Evolutionary conservation across 2,113 vertebrate genomes (phyloP).

Genomic region (Chinchilla lanigera): DNA sequence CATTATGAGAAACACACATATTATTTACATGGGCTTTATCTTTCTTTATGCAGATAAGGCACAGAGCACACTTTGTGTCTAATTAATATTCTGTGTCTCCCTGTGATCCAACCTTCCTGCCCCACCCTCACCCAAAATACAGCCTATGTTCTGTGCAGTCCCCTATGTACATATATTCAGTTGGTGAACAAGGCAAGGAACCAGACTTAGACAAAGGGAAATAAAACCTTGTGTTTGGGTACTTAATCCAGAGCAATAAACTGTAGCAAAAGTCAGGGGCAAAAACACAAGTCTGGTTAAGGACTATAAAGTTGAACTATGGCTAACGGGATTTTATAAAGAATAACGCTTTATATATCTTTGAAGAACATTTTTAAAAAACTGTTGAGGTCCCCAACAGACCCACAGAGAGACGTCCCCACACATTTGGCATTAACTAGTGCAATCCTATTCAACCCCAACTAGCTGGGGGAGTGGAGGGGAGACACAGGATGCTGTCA

Average conservation of each 20-base stretch:
- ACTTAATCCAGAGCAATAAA: conserved; percentile 75
- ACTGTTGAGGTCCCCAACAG: background rate
- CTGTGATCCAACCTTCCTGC: conserved; percentile 80
- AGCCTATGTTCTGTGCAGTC: background rate
- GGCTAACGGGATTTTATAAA: conserved; percentile 64
- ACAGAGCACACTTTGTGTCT: conserved; percentile 83
- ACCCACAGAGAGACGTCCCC: background rate
- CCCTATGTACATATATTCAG: conserved; percentile 68
- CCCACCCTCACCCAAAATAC: conserved; percentile 73
- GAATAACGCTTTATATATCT: conserved; percentile 13
- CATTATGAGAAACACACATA: conserved; percentile 87
- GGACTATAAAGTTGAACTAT: conserved; percentile 69
- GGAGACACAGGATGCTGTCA: rapidly evolving
- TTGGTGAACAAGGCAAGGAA: conserved; percentile 66
- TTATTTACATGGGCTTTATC: conserved; percentile 89
- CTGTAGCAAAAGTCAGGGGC: conserved; percentile 67
- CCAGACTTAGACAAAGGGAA: conserved; percentile 71
- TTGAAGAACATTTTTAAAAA: background rate
- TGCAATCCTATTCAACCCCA: conserved; percentile 68
- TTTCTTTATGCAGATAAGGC: conserved; percentile 85
- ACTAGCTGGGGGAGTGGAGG: background rate
- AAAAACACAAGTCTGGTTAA: conserved; percentile 55
- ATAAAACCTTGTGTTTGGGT: conserved; percentile 58
- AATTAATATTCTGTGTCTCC: conserved; percentile 84
- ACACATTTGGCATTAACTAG: rapidly evolving